These are phyloP conservation scores for Orius insidiosus DNA, from an alignment of 1,140 invertebrate genomes.

Conservation along the genomic window DNA sequence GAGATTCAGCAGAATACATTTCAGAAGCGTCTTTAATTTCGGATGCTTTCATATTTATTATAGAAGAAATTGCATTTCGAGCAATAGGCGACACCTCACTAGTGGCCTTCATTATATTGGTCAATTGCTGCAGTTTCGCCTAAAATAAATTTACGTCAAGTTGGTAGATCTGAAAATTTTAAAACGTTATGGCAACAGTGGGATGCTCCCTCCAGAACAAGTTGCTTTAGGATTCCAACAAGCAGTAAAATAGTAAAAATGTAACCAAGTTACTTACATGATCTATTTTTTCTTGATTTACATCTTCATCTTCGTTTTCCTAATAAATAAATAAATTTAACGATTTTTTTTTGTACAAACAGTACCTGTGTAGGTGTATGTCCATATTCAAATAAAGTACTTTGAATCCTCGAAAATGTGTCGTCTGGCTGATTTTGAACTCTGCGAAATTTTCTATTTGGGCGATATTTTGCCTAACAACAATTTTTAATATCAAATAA, in stretches of 20 bases:
- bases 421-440: slow-evolving; percentile 32
- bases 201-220: no score
- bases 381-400: slow-evolving; percentile 47
- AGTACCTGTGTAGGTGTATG: slow-evolving; percentile 13
- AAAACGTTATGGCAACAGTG: no score
- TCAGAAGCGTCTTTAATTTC: slow-evolving; percentile 34
- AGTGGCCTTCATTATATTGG: slow-evolving; percentile 27
- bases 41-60: slow-evolving; percentile 31
- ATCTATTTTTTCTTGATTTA: no score
- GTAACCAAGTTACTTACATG: no score
- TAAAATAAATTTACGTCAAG: slow-evolving; percentile 17
- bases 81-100: no score
- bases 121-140: slow-evolving; percentile 26
- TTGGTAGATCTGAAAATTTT: no score
- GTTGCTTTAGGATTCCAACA: no score
- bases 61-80: no score
- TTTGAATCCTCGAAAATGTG: slow-evolving; percentile 29
- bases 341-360: no score
- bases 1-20: slow-evolving; percentile 33
- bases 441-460: slow-evolving; percentile 34
- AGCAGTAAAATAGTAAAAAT: no score
- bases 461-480: slow-evolving; percentile 34
- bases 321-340: no score
- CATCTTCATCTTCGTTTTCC: no score
- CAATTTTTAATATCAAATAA: not conserved